Base-by-base conservation (phyloP, 2,888 invertebrate species). In the Agriopis aurantiaria region DNA sequence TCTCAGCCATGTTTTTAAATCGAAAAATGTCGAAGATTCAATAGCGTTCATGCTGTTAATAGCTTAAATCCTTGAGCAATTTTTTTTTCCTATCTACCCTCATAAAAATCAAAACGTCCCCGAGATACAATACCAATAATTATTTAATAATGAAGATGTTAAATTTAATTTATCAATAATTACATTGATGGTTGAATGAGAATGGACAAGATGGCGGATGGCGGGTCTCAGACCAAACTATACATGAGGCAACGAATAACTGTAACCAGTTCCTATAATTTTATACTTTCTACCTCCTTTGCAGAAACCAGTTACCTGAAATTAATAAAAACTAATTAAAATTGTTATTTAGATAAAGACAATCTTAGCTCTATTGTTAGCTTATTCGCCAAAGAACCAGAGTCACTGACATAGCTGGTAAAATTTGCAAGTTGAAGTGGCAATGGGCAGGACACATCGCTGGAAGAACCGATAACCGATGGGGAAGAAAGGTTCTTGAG, bases 1-100 rank as follows among this genome's bases (percentile, higher is more conserved):
- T 40, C 40, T 55, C 40, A 3, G n/a, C 40, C 40, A 5, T 8
- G 10, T n/a, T 6, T 14, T 43, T 14, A 10, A 43, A 57, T 12
- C 33, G 33, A 40, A 17, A 17, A 45, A 57, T 3, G 33, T 10
- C 60, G 43, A 52, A 73, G 65, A 69, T 71, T 73, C 65, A 49
- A 64, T 33, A 33, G 33, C 70, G 71, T 72, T n/a, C 70, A 70
- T 62, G 71, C 70, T 75, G 75, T 75, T 77, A 71, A 78, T 80
- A 79, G 74, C 73, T 63, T 70, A 74, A 75, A 68, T 68, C 64
- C 62, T 80, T 82, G 82, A 82, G 82, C 82, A 82, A 82, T 75
- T 75, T 67, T 55, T n/a, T 76, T 75, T 72, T 33, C 73, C 74
- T 71, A 78, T 61, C 76, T 76, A 79, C 77, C 73, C 64, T 69